Conservation (phyloP, 1,140 invertebrate species). For the Cardiocondyla obscurior region DNA sequence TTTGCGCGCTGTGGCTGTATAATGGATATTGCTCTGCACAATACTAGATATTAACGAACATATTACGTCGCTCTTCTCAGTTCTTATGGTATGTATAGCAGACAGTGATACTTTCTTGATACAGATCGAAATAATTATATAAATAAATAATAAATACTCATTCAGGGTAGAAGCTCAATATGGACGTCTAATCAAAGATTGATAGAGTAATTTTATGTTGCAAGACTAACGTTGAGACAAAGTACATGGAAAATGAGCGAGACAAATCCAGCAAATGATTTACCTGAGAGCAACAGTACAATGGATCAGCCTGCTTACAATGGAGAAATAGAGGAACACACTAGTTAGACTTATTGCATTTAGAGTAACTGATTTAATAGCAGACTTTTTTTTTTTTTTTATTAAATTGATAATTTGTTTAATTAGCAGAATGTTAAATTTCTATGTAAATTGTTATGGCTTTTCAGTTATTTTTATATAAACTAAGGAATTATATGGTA, state of each 20-base stretch:
- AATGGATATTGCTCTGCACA: neutral
- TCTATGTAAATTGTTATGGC: neutral
- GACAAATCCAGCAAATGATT: conserved; percentile 59
- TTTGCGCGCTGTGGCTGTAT: neutral
- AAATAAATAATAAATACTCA: too few relatives aligned
- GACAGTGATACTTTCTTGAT: neutral
- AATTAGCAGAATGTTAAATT: neutral
- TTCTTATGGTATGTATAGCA: neutral
- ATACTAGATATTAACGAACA: neutral
- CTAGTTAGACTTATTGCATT: conserved; percentile 47
- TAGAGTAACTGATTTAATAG: neutral
- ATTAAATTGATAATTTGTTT: neutral
- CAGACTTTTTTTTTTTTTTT: too few relatives aligned
- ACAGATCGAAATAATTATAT: neutral
- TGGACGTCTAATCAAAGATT: neutral
- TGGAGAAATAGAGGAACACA: conserved; percentile 72
- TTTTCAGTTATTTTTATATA: neutral
- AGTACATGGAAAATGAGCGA: conserved; percentile 67
- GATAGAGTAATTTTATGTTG: neutral
- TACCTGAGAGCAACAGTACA: conserved; percentile 68
- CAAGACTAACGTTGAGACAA: neutral
- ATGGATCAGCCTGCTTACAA: conserved; percentile 71
- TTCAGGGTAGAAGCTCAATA: neutral
- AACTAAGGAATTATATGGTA: neutral
- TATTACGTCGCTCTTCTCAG: neutral